Evolutionary conservation across 2,113 vertebrate genomes (phyloP).

Genomic region (Electrona antarctica): DNA sequence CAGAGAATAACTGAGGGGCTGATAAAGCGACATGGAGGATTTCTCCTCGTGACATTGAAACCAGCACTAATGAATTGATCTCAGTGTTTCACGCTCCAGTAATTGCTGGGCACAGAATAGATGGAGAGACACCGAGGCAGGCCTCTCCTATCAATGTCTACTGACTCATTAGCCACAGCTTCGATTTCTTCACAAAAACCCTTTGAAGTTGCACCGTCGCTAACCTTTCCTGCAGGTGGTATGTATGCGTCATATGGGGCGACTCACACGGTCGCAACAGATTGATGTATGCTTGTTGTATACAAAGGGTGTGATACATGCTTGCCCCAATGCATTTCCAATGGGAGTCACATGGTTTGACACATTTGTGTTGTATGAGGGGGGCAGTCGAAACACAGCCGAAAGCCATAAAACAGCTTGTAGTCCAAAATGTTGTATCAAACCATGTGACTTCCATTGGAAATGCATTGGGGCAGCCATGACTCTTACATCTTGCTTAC

Average conservation of each 20-base stretch:
- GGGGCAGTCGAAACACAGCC: too few relatives aligned
- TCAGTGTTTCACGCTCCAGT: conserved; percentile 14
- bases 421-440: too few relatives aligned
- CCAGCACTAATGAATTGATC: conserved; percentile 33
- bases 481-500: too few relatives aligned
- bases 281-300: too few relatives aligned
- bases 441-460: too few relatives aligned
- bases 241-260: not conserved
- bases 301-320: too few relatives aligned
- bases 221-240: not conserved
- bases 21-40: not conserved
- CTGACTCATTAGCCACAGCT: conserved; percentile 25
- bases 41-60: conserved; percentile 30
- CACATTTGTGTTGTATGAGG: too few relatives aligned
- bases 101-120: conserved; percentile 12
- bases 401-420: too few relatives aligned
- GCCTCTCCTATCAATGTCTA: not conserved
- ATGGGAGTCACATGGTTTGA: too few relatives aligned
- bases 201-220: not conserved
- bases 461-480: too few relatives aligned
- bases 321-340: too few relatives aligned
- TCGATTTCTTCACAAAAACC: not conserved
- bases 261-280: too few relatives aligned
- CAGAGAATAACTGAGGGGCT: not conserved
- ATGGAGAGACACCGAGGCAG: conserved; percentile 5